Evolutionary conservation across 2,797 vertebrate genomes (phyloP).

Genomic region (Neomorphus geoffroyi): DNA sequence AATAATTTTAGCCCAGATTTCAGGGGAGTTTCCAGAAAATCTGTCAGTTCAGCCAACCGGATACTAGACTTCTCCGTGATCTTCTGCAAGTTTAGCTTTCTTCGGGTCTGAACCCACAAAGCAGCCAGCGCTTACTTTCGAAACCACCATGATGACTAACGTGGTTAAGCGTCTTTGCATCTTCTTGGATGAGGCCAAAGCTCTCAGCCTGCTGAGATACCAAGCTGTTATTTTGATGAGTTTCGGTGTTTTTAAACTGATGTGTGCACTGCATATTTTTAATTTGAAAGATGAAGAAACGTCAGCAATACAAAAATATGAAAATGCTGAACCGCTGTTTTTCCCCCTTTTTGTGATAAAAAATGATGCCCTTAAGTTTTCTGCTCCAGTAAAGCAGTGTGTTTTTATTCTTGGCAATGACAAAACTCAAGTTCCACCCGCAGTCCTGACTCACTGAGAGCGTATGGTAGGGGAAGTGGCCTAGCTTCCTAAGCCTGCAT

Average conservation of each 20-base stretch:
- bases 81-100: neutral
- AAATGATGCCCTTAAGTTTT: conserved; percentile 1
- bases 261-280: neutral
- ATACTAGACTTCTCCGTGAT: neutral
- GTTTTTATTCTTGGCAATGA: conserved; percentile 44
- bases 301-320: neutral
- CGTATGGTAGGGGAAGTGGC: conserved; percentile 53
- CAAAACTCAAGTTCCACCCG: conserved; percentile 53
- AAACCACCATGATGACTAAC: neutral
- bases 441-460: conserved; percentile 62
- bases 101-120: neutral
- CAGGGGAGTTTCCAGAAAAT: conserved; percentile 64
- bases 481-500: conserved; percentile 32
- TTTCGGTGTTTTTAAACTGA: neutral
- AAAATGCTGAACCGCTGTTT: neutral
- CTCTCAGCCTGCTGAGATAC: neutral
- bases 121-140: neutral
- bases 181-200: neutral
- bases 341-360: neutral
- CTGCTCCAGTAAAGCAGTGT: neutral
- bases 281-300: neutral
- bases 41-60: conserved; percentile 55
- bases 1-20: conserved; percentile 59
- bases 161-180: neutral
- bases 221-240: neutral